These are phyloP conservation scores for Campylomormyrus numenius DNA, from an alignment of 2,113 vertebrate genomes.

Conservation along the genomic window DNA sequence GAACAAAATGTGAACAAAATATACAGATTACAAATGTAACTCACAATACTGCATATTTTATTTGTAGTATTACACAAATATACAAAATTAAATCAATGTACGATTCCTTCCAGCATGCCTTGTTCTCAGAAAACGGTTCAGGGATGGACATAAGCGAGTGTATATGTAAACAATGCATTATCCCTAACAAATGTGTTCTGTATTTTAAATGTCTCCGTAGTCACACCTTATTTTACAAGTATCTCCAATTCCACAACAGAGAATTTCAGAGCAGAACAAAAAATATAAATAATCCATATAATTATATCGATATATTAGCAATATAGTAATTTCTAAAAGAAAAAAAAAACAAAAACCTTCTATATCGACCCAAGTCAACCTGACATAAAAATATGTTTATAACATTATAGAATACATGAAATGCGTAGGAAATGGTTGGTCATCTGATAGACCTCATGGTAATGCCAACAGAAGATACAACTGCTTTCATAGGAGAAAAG, in stretches of 20 bases:
- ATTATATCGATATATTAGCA: background rate
- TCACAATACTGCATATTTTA: conserved; percentile 24
- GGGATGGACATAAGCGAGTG: background rate
- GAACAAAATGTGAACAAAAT: background rate
- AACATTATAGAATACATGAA: conserved; percentile 3
- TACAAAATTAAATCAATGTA: conserved; percentile 15
- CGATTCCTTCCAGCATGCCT: conserved; percentile 12
- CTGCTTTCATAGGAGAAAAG: background rate
- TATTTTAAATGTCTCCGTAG: conserved; percentile 2
- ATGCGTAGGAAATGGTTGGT: background rate
- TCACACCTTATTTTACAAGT: background rate
- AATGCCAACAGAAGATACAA: background rate
- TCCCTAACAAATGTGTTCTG: background rate
- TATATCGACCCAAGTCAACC: background rate
- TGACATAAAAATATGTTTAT: background rate
- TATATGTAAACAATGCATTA: conserved; percentile 6
- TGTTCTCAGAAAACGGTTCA: background rate
- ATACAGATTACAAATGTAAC: conserved; percentile 14
- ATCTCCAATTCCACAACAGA: background rate
- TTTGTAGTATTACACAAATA: conserved; percentile 24
- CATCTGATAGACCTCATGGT: background rate
- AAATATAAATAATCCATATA: background rate
- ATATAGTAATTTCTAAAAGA: background rate
- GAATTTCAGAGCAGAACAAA: background rate
- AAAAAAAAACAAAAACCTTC: background rate